These are phyloP conservation scores for Lithosia quadra DNA, from an alignment of 2,888 invertebrate species.

Conservation along the genomic window DNA sequence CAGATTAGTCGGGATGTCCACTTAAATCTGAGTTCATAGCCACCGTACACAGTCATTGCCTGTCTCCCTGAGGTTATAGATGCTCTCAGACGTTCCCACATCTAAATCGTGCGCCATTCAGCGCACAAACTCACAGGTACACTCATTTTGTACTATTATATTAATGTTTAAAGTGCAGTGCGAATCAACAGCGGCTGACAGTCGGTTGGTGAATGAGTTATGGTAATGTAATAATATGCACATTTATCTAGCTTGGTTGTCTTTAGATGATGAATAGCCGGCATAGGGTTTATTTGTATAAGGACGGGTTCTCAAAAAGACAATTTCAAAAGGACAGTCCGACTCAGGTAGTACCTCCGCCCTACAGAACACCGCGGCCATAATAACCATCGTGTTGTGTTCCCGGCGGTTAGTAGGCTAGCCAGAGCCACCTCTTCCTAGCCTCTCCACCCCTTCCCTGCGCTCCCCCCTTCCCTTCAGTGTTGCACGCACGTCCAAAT, in stretches of 20 bases:
- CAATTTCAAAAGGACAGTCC: too few relatives aligned
- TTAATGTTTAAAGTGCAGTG: conserved; percentile 8
- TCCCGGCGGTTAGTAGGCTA: too few relatives aligned
- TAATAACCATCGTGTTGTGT: too few relatives aligned
- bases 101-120: conserved; percentile 28
- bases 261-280: background rate
- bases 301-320: too few relatives aligned
- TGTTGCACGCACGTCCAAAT: too few relatives aligned
- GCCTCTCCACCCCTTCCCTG: too few relatives aligned
- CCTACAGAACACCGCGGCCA: too few relatives aligned
- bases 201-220: background rate
- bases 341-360: too few relatives aligned
- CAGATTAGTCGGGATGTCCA: background rate
- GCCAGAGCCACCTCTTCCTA: too few relatives aligned
- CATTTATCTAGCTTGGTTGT: background rate
- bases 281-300: background rate
- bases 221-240: background rate
- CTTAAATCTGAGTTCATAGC: conserved; percentile 10
- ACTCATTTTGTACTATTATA: conserved; percentile 11
- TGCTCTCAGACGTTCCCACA: conserved; percentile 36
- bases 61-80: conserved; percentile 29
- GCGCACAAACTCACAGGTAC: conserved; percentile 3
- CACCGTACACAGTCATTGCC: conserved; percentile 20
- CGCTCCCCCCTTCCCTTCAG: too few relatives aligned
- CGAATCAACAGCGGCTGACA: background rate